A percentile compares a stretch with the other conserved stretches of the same genome.
These are phyloP conservation scores for Edolisoma coerulescens DNA, from an alignment of 2,113 vertebrate genomes.

Conservation along the genomic window DNA sequence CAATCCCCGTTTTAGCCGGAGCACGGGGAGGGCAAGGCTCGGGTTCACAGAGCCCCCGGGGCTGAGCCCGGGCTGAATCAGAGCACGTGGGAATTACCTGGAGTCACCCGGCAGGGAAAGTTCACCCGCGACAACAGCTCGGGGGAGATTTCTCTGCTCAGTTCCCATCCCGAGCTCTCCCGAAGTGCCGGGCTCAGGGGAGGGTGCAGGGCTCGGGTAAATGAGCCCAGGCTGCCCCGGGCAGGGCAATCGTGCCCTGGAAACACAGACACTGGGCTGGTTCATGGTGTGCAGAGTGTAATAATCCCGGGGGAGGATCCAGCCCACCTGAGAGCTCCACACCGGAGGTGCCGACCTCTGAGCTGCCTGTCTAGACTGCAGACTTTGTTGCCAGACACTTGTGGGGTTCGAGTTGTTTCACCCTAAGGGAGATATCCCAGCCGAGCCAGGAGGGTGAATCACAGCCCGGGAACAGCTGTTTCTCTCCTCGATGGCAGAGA, in stretches of 20 bases:
- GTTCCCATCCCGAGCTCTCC: neutral
- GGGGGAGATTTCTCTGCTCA: neutral
- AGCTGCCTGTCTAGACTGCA: conserved; percentile 49
- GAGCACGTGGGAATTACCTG: neutral
- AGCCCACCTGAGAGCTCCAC: neutral
- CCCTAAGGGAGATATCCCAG: neutral
- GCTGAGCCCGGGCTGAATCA: neutral
- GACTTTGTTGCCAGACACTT: neutral
- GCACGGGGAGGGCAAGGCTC: neutral
- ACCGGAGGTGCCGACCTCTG: neutral
- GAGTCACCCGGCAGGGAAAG: neutral
- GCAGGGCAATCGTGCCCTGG: neutral
- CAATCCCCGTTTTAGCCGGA: fast-evolving
- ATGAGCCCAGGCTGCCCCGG: neutral
- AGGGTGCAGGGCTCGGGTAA: neutral
- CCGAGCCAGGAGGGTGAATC: conserved; percentile 36
- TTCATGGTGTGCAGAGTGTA: neutral
- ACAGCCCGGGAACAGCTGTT: conserved; percentile 8
- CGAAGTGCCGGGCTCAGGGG: neutral
- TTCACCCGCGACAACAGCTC: neutral
- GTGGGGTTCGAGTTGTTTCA: neutral
- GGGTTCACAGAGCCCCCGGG: neutral
- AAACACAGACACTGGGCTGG: neutral
- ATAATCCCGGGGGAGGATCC: neutral
- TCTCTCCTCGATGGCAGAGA: neutral